Evolutionary conservation across 2,888 invertebrate genomes (phyloP).

Genomic region (Drosophila neonasuta): DNA sequence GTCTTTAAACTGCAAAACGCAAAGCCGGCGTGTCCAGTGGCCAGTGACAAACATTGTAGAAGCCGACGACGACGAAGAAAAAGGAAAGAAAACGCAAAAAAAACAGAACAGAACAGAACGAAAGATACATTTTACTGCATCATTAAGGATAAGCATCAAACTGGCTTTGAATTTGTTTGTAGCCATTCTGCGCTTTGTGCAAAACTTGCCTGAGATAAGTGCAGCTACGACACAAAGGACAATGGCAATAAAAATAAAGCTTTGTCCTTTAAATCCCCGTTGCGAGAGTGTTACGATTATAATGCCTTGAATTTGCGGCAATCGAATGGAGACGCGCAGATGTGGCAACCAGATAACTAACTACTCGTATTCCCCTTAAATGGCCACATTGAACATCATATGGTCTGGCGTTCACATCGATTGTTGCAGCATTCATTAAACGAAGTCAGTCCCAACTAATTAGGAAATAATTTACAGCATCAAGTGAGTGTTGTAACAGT

Average conservation of each 20-base stretch:
- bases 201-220: conserved; percentile 65
- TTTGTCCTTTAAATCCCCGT: conserved; percentile 45
- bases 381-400: conserved; percentile 4
- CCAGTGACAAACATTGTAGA: conserved; percentile 17
- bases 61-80: not conserved
- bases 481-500: conserved; percentile 45
- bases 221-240: conserved; percentile 43
- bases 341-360: conserved; percentile 38
- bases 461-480: conserved; percentile 70
- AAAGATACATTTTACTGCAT: conserved; percentile 72
- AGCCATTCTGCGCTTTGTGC: conserved; percentile 59
- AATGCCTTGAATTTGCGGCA: conserved; percentile 42
- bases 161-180: conserved; percentile 78
- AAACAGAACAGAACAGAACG: conserved; percentile 1
- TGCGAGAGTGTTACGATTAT: conserved; percentile 35
- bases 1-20: conserved; percentile 49
- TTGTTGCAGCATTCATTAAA: conserved; percentile 23
- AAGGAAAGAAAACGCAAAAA: not conserved
- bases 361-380: conserved; percentile 14
- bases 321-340: conserved; percentile 51
- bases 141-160: conserved; percentile 81
- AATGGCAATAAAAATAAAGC: conserved; percentile 48
- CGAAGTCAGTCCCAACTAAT: conserved; percentile 52
- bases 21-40: conserved; percentile 21
- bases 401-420: conserved; percentile 1